A percentile compares a stretch with the other conserved stretches of the same genome.
phyloP scores from a whole-genome alignment of 1,140 invertebrate species.

The Drosophila persimilis region DNA sequence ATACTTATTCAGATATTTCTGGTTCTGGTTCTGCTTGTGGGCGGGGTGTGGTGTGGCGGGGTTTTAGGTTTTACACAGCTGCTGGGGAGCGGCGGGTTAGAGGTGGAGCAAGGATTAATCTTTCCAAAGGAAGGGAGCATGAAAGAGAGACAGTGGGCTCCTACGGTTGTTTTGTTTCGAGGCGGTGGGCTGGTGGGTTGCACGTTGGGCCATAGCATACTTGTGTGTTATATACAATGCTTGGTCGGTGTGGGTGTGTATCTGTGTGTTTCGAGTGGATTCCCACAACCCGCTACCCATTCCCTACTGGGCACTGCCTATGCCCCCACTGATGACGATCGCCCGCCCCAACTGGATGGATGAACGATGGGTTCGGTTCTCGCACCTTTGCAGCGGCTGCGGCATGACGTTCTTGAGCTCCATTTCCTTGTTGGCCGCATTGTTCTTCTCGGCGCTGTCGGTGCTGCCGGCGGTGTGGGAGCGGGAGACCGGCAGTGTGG shows the following conservation, averaged over 20 bases:
- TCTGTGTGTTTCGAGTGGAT: constrained; percentile 5
- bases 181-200: background rate
- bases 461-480: constrained; percentile 86
- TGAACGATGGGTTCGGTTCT: background rate
- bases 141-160: background rate
- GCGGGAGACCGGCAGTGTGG: constrained; percentile 90
- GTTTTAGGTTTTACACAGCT: no score
- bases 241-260: constrained; percentile 2
- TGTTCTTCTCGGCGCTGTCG: constrained; percentile 90
- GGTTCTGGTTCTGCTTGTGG: constrained; percentile 8
- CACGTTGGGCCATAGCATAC: constrained; percentile 5
- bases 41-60: background rate
- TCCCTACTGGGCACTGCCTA: background rate
- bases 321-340: background rate
- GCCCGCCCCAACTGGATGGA: no score
- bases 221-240: constrained; percentile 29
- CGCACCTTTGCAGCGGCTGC: constrained; percentile 90
- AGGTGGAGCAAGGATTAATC: no score
- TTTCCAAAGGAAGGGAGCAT: background rate
- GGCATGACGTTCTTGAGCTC: constrained; percentile 92
- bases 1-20: constrained; percentile 26
- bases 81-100: no score
- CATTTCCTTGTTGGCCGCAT: constrained; percentile 93
- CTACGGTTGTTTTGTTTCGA: no score
- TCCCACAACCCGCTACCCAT: constrained; percentile 3